Evolutionary conservation across 2,113 vertebrate species (phyloP).

Genomic region (Neofelis nebulosa): DNA sequence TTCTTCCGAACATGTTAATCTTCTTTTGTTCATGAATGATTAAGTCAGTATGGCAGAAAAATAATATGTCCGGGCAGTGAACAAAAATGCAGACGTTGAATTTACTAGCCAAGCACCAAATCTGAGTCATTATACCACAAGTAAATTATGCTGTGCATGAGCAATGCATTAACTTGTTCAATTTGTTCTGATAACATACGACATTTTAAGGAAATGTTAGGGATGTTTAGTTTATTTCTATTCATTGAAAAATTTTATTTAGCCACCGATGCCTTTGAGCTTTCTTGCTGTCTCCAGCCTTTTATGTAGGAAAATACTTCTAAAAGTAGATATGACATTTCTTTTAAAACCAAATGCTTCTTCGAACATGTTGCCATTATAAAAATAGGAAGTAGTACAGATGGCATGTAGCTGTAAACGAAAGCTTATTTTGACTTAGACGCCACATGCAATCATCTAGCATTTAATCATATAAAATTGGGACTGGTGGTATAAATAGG

Average conservation of each 20-base stretch:
- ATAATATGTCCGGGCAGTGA: not conserved
- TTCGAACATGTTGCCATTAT: constrained; percentile 38
- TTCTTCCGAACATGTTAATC: not conserved
- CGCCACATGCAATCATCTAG: not conserved
- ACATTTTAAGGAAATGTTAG: not conserved
- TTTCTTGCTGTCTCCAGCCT: not conserved
- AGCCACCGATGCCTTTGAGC: not conserved
- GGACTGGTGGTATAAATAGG: not conserved
- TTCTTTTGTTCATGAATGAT: not conserved
- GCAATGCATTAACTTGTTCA: not conserved
- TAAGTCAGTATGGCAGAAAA: constrained; percentile 4
- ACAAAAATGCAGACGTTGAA: constrained; percentile 2
- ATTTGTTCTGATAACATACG: not conserved
- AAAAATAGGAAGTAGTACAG: constrained; percentile 41
- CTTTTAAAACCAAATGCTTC: constrained; percentile 36
- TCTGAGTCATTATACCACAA: not conserved
- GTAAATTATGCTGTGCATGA: not conserved
- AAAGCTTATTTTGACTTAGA: not conserved
- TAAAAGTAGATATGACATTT: constrained; percentile 31
- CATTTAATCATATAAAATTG: constrained; percentile 32
- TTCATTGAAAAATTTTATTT: constrained; percentile 38
- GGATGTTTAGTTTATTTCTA: not conserved
- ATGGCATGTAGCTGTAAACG: constrained; percentile 30
- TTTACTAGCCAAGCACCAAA: not conserved
- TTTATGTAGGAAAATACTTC: not conserved